Conservation (phyloP, 2,113 vertebrate genomes). For the Urocolius indicus region DNA sequence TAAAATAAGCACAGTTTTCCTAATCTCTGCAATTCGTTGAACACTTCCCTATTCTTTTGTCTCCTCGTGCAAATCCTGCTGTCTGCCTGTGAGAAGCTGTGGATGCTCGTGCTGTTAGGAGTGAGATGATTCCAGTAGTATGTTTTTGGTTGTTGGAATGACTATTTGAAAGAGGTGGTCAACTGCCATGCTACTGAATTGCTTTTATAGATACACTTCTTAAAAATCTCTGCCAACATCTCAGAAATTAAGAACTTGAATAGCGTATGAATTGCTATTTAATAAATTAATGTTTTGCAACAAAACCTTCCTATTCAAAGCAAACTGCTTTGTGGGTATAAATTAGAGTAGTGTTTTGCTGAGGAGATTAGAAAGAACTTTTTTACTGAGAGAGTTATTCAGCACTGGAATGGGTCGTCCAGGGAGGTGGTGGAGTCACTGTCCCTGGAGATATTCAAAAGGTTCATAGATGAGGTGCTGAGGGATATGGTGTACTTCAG, state of each 20-base stretch:
- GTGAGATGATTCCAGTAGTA: not conserved
- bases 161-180: not conserved
- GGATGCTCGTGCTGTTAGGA: not conserved
- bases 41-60: conserved; percentile 4
- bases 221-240: not conserved
- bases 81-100: not conserved
- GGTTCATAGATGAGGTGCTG: too few relatives aligned
- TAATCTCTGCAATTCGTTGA: conserved; percentile 17
- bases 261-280: not conserved
- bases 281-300: not conserved
- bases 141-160: conserved; percentile 10
- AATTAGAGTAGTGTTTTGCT: not conserved
- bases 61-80: not conserved
- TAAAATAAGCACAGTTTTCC: conserved; percentile 26
- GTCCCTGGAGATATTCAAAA: too few relatives aligned
- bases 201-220: not conserved
- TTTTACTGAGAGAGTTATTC: too few relatives aligned
- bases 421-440: too few relatives aligned
- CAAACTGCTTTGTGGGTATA: not conserved
- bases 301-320: not conserved
- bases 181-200: not conserved
- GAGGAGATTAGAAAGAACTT: not conserved
- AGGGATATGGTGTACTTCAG: too few relatives aligned
- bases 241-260: not conserved
- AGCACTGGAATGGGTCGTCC: too few relatives aligned